These are phyloP conservation scores for Sarotherodon lohbergeri DNA, from an alignment of 2,113 vertebrate species.

Conservation along the genomic window DNA sequence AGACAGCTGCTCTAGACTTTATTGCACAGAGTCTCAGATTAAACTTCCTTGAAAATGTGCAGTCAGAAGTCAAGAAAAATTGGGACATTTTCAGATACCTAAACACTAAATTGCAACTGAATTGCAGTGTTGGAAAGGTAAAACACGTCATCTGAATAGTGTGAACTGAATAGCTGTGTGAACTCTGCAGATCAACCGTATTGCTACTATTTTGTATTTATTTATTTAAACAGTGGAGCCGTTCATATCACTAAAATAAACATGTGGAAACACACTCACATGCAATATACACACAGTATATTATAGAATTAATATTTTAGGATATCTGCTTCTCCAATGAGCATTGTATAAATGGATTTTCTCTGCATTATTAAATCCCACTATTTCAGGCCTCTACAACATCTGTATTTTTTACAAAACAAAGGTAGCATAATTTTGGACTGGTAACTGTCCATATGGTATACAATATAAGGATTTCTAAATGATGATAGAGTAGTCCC, in stretches of 20 bases:
- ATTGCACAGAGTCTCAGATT: background rate
- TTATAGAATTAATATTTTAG: conserved; percentile 16
- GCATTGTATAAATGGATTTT: conserved; percentile 24
- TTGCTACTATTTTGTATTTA: background rate
- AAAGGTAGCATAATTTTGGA: background rate
- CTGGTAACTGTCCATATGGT: background rate
- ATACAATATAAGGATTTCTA: background rate
- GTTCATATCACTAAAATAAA: background rate
- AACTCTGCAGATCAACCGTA: background rate
- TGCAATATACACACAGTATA: background rate
- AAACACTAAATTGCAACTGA: background rate
- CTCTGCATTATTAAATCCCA: conserved; percentile 27
- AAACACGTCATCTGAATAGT: background rate
- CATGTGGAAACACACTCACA: background rate
- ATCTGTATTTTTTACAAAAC: background rate
- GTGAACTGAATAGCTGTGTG: background rate
- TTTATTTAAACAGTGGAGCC: background rate
- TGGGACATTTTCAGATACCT: background rate
- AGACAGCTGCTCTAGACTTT: background rate
- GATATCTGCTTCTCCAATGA: background rate
- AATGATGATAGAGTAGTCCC: background rate
- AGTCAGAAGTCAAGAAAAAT: background rate
- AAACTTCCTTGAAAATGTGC: background rate
- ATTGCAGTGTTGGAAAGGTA: background rate
- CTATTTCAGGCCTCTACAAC: background rate